Evolutionary conservation across 2,888 invertebrate species (phyloP), one percentile per base, ranked within the genome.

Genomic region (Melinaea marsaeus): DNA sequence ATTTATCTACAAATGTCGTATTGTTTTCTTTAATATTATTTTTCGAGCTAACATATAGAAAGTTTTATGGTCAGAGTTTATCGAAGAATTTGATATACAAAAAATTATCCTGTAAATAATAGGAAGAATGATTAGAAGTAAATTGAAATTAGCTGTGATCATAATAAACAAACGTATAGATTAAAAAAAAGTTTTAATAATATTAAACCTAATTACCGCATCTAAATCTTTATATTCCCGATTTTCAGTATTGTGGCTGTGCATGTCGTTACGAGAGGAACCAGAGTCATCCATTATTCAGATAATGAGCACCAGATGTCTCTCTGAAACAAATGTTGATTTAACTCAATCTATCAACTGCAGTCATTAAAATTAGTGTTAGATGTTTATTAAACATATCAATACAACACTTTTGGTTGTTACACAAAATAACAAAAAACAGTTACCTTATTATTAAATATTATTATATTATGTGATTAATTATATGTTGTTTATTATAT

Each of bases 251-350:
- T 78, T 80, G 81, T 79, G 75, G 77, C 81, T 79, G 86, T 88
- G 86, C 85, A 87, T 87, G 83, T 86, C 85, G 84, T 87, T 86
- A 85, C 79, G 76, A 79, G 73, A 76, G 79, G 75, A 75, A 83
- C 82, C 85, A 80, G 77, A 78, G 85, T 87, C 88, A 86, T 88
- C 83, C 87, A 89, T 89, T 88, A 88, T 89, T 88, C 85, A 88
- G 79, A 76, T 87, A 87, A 89, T 88, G 84, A 88, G 84, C 73
- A 79, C 70, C 75, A 74, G 73, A 72, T 72, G 76, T 74, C 66
- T 70, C 63, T 59, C 51, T 54, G 60, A 60, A 54, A 57, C 58
- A 48, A 33, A 59, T 65, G 64, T 64, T 60, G 62, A 55, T 45
- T 47, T 45, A 58, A 62, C 57, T 60, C 42, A 37, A 56, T 58